Evolutionary conservation across 2,113 vertebrate species (phyloP).

Genomic region (Eurystomus gularis): DNA sequence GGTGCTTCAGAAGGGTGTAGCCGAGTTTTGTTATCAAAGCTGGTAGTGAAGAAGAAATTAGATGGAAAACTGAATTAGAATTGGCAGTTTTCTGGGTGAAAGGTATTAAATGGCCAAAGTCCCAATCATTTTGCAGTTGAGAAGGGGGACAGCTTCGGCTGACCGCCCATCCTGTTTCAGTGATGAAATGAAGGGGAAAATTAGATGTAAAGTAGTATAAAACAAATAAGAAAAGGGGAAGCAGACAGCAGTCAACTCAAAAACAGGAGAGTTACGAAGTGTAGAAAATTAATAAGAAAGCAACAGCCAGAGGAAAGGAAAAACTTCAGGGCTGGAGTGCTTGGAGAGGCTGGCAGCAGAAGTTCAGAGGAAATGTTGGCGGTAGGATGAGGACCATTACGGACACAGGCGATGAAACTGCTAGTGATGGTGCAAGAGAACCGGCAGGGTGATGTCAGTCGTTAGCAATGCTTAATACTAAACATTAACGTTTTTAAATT

Average conservation of each 20-base stretch:
- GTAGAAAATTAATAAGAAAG: not conserved
- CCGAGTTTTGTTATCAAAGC: not conserved
- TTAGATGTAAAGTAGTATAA: not conserved
- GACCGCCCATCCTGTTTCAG: not conserved
- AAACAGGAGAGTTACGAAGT: not conserved
- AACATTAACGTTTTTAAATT: not conserved
- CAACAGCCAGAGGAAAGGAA: not conserved
- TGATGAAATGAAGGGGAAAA: not conserved
- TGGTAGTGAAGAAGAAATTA: not conserved
- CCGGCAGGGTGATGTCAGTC: not conserved
- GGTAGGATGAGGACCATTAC: not conserved
- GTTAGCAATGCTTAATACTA: not conserved
- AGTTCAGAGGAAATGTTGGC: not conserved
- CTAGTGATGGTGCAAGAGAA: not conserved
- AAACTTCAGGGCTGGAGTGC: not conserved
- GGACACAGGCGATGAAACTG: not conserved
- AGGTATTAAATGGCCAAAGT: conserved; percentile 1
- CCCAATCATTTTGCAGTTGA: not conserved
- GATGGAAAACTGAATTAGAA: conserved; percentile 16
- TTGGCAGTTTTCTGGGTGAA: conserved; percentile 7
- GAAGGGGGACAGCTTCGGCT: not conserved
- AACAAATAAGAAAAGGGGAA: not conserved
- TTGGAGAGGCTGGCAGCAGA: not conserved
- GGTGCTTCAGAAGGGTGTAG: not conserved
- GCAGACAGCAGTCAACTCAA: not conserved